Evolutionary conservation across 92 coral and sea anemone species (phyloP), one percentile per base, ranked within the genome.

Genomic region (Zoanthus solanderi): DNA sequence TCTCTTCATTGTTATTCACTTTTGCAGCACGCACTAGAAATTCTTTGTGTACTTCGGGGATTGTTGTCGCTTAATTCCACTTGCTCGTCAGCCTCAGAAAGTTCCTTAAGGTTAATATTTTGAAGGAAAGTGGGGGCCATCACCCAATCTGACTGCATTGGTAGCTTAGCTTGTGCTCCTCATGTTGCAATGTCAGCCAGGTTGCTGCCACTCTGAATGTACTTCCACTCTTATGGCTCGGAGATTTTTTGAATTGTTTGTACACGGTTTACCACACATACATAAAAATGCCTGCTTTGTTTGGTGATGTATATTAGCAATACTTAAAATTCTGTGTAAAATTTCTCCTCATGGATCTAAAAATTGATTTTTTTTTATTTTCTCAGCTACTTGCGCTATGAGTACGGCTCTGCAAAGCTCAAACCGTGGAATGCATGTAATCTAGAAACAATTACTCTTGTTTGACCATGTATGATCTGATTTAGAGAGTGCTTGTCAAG

Each of bases 151-250:
- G 87, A 79, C 50, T 77, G 76, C 44, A 56, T 17, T 0, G 81
- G 72, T 0, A 5, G 18, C 1, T 80, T 44, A 0, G 30, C 72
- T 7, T 50, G 52, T 3, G 10, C 4, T 67, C 89, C 88, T n/a
- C 89, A 68, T 32, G 92, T 84, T 4, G 92, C 89, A 5, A 76
- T 78, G 58, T 89, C 92, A 11, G 89, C 92, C 5, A 89, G 89
- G 54, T 89, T 89, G 30, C 1, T 8, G 2, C 18, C 18, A 1
- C 79, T 84, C 0, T 66, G 74, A 9, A 89, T 60, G 47, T 84
- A 84, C 68, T 34, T 89, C 92, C 89, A 89, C 56, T 89, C 79
- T 23, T 32, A 3, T 7, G 92, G 92, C 31, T 34, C 17, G 0
- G 91, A 82, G 13, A 68, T 45, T 8, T 84, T 87, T 34, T 78